These are phyloP conservation scores for Trachelus troglodyta DNA, from an alignment of 2,888 invertebrate genomes.

Conservation along the genomic window DNA sequence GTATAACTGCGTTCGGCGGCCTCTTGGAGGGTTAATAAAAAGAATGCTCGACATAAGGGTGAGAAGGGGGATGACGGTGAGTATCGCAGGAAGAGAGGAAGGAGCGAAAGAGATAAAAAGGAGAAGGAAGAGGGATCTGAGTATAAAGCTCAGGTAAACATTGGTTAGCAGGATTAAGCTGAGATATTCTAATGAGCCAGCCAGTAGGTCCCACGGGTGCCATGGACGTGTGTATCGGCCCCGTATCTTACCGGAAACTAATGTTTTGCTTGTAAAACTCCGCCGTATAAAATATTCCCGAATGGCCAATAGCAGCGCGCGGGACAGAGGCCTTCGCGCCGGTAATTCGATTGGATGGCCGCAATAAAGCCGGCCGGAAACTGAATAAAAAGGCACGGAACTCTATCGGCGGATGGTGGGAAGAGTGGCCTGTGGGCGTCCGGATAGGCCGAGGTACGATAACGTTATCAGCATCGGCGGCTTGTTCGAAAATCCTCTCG, in stretches of 20 bases:
- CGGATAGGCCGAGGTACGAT: not conserved
- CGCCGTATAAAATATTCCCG: constrained; percentile 47
- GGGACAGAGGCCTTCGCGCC: constrained; percentile 1
- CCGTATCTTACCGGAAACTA: constrained; percentile 54
- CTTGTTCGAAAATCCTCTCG: not conserved
- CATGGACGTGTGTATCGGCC: constrained; percentile 31
- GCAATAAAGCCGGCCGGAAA: constrained; percentile 1
- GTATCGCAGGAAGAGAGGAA: constrained; percentile 19
- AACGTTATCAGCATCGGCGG: not conserved
- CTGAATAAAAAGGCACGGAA: not conserved
- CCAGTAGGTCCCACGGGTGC: constrained; percentile 58
- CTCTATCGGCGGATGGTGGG: not conserved
- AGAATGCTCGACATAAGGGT: constrained; percentile 12
- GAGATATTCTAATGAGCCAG: constrained; percentile 62
- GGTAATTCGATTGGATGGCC: constrained; percentile 7
- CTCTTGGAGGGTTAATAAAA: constrained; percentile 12
- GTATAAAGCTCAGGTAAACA: constrained; percentile 50
- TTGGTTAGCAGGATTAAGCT: constrained; percentile 51
- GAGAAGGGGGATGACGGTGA: not conserved
- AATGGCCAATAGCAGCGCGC: constrained; percentile 41
- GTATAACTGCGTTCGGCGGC: constrained; percentile 14
- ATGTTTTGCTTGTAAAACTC: constrained; percentile 48
- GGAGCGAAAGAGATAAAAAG: constrained; percentile 19
- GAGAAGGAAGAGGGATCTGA: constrained; percentile 13
- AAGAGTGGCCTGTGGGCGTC: not conserved